Conservation (phyloP, 2,797 vertebrate species). For the Anableps anableps region DNA sequence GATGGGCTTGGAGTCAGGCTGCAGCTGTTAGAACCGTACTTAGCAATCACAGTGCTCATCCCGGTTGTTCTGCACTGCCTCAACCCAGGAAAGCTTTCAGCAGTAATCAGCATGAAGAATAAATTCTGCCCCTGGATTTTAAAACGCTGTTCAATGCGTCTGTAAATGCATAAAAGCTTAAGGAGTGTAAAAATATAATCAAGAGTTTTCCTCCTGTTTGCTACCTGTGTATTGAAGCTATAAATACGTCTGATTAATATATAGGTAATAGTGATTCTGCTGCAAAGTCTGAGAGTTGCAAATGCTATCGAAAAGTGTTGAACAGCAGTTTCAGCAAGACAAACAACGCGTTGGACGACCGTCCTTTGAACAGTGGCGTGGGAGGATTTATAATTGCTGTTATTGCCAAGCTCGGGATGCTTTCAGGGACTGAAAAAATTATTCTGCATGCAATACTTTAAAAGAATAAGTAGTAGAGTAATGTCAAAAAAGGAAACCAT, state of each 20-base stretch:
- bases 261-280: not conserved
- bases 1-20: conserved; percentile 25
- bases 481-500: conserved; percentile 10
- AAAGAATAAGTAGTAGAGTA: conserved; percentile 8
- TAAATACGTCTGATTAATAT: conserved; percentile 4
- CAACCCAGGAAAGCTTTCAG: conserved; percentile 24
- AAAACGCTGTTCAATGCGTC: not conserved
- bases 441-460: conserved; percentile 18
- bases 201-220: not conserved
- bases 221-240: not conserved
- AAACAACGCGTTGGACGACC: conserved; percentile 28
- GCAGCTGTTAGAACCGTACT: conserved; percentile 31
- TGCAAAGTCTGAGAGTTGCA: not conserved
- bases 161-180: not conserved
- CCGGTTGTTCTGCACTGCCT: conserved; percentile 15
- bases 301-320: conserved; percentile 1
- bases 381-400: conserved; percentile 28
- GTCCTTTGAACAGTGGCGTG: conserved; percentile 15
- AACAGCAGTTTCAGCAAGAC: conserved; percentile 10
- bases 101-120: not conserved
- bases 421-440: conserved; percentile 22
- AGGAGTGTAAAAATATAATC: not conserved
- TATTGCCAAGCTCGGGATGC: conserved; percentile 19
- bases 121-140: conserved; percentile 1
- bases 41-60: conserved; percentile 29